Base-by-base conservation (phyloP, 2,113 vertebrate species). In the Oryzias celebensis region DNA sequence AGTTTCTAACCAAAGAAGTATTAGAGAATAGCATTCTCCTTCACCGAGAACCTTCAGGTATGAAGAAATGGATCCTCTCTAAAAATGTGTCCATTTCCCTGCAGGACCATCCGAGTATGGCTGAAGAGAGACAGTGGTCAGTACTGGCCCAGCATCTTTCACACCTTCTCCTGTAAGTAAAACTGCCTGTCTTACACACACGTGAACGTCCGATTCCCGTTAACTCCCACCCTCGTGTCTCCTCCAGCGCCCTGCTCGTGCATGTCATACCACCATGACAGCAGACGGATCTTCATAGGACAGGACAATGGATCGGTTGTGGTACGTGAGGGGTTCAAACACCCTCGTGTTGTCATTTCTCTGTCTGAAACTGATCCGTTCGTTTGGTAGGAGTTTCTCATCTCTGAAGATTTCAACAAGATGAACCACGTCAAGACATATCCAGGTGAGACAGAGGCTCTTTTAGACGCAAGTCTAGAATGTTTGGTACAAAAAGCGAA, bases 361-460 rank as follows among this genome's bases (percentile, higher is more conserved):
- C 22, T 41, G 64, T 36, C 28, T 73, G 1, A 66, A 61, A 55
- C 57, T 31, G n/a, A 61, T 7, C 41, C 67, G 3, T 23, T 62
- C 31, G 36, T 77, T 45, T 64, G 64, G 3, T 53, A 99, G 97
- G 97, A 99, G 79, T 98, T 99, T 87, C 92, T 94, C 14, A 91
- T 99, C 82, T 96, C 97, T 69, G 97, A 99, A 89, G 97, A 99
- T 87, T 99, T 98, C 62, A 99, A 99, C 91, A 99, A 98, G 90
- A 99, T 99, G 95, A 98, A 92, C 87, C 97, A 96, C 55, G 92
- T 98, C 65, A 98, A 95, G 90, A 98, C 96, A 1, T 99, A 99
- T 65, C 95, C 96, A 94, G 97, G 97, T 99, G 91, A 93, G 84
- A 42, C n/a, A 5, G 10, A 18, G n/a, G 18, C 73, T 26, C 26